Evolutionary conservation across 2,888 invertebrate genomes (phyloP).

Genomic region (Julus scandinavius): DNA sequence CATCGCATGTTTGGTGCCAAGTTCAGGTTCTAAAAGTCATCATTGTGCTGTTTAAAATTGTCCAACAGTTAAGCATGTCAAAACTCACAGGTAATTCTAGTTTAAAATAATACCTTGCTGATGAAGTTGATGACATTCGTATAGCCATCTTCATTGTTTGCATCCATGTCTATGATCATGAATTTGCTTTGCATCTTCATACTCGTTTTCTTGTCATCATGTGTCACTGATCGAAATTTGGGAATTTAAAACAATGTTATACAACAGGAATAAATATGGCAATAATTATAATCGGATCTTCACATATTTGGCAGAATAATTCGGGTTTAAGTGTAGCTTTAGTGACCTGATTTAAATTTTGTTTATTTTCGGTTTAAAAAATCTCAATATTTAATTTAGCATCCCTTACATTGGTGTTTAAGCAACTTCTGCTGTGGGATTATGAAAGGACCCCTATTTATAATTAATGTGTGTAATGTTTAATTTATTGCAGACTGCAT

Average conservation of each 20-base stretch:
- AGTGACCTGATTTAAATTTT: too few relatives aligned
- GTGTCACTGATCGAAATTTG: neutral
- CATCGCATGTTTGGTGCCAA: neutral
- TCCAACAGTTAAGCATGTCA: too few relatives aligned
- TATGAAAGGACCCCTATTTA: too few relatives aligned
- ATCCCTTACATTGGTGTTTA: too few relatives aligned
- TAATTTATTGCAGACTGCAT: too few relatives aligned
- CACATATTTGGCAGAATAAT: too few relatives aligned
- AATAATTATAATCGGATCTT: too few relatives aligned
- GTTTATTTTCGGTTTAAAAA: too few relatives aligned
- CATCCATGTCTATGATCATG: neutral
- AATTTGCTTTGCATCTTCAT: neutral
- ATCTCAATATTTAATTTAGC: too few relatives aligned
- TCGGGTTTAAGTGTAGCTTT: too few relatives aligned
- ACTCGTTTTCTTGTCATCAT: neutral
- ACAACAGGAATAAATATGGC: neutral
- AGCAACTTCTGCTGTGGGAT: too few relatives aligned
- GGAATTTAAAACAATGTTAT: neutral
- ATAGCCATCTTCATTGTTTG: neutral
- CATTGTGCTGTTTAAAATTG: neutral
- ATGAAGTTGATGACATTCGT: neutral
- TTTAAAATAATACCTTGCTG: neutral
- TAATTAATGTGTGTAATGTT: too few relatives aligned
- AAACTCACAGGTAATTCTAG: neutral
- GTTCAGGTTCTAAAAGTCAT: neutral